phyloP scores from a whole-genome alignment of 1,140 invertebrate genomes.

The Probaryconus sp. region DNA sequence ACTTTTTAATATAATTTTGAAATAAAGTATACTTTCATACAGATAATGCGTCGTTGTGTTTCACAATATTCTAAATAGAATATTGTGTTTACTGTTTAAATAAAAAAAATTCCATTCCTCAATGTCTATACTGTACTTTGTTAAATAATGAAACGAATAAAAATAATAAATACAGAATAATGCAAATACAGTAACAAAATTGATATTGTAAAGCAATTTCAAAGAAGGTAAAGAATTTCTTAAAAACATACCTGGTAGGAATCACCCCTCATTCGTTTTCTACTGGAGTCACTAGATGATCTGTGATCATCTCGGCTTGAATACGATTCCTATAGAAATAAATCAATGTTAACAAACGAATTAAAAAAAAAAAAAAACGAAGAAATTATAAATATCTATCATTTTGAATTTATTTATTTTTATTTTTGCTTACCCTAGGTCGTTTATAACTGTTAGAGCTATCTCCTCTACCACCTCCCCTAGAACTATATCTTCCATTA shows the following conservation, averaged over 20 bases:
- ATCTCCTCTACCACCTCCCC: constrained; percentile 72
- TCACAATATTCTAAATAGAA: too few relatives aligned
- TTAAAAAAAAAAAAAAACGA: background rate
- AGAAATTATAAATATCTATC: background rate
- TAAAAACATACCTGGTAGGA: constrained; percentile 74
- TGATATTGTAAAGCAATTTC: constrained; percentile 6
- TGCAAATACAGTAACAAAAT: constrained; percentile 1
- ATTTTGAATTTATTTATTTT: background rate
- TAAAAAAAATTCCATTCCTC: too few relatives aligned
- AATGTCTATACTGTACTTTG: too few relatives aligned
- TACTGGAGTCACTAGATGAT: constrained; percentile 70
- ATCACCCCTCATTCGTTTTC: constrained; percentile 73
- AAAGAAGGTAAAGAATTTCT: background rate
- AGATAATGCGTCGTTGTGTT: too few relatives aligned
- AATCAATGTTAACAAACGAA: too few relatives aligned
- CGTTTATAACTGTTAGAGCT: constrained; percentile 74
- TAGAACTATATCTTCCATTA: constrained; percentile 72
- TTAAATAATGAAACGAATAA: too few relatives aligned
- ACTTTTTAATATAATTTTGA: too few relatives aligned
- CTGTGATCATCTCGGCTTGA: constrained; percentile 72
- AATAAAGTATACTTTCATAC: too few relatives aligned
- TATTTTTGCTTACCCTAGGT: constrained; percentile 66
- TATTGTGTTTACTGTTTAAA: too few relatives aligned
- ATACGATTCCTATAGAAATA: constrained; percentile 68
- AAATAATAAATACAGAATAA: constrained; percentile 32